Percentiles rank a stretch among this genome's conserved stretches.
Evolutionary conservation across 2,797 vertebrate genomes (phyloP).

Genomic region (Dermochelys coriacea): DNA sequence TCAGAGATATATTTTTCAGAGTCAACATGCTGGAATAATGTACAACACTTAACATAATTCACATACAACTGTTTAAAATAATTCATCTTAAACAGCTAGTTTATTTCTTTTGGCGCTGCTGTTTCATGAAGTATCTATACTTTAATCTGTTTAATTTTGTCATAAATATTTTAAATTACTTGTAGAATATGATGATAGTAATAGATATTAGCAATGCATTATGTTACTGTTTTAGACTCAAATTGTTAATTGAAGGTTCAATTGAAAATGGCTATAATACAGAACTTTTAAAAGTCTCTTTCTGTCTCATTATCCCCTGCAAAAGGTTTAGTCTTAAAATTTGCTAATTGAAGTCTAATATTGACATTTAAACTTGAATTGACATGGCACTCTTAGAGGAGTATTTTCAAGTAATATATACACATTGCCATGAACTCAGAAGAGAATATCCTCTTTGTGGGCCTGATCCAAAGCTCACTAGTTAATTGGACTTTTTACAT

Average conservation of each 20-base stretch:
- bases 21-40: background rate
- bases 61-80: background rate
- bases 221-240: background rate
- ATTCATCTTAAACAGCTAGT: background rate
- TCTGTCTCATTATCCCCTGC: background rate
- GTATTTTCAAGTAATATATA: background rate
- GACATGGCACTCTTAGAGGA: rapidly evolving
- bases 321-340: background rate
- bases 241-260: background rate
- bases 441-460: background rate
- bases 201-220: background rate
- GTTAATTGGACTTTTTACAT: rapidly evolving
- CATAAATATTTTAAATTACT: background rate
- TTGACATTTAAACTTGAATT: background rate
- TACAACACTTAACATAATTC: background rate
- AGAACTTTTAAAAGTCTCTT: background rate
- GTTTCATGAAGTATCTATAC: background rate
- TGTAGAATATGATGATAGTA: background rate
- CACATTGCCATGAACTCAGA: background rate
- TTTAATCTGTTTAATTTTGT: background rate
- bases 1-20: background rate
- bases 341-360: background rate
- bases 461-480: background rate
- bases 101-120: background rate
- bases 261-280: background rate